Evolutionary conservation across 2,888 invertebrate species (phyloP).

Genomic region (Thereva unica): DNA sequence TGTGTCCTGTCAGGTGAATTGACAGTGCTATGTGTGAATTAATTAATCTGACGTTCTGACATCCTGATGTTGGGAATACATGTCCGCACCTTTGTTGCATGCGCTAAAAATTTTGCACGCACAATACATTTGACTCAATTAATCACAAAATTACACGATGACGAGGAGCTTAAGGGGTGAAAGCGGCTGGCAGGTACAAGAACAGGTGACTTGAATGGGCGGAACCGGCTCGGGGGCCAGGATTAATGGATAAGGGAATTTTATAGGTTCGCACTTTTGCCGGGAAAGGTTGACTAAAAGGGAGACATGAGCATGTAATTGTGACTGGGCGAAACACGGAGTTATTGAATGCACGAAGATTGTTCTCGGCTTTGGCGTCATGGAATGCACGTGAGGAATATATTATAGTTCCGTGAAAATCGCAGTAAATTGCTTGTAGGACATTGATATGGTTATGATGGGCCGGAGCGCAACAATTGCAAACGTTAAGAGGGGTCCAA

Average conservation of each 20-base stretch:
- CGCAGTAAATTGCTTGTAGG: no score
- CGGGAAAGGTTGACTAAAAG: conserved; percentile 16
- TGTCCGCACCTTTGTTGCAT: conserved; percentile 29
- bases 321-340: no score
- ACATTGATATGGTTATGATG: no score
- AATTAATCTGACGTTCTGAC: conserved; percentile 9
- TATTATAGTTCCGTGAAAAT: no score
- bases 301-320: no score
- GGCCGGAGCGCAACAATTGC: no score
- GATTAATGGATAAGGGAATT: neutral
- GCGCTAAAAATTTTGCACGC: conserved; percentile 27
- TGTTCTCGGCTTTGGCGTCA: no score
- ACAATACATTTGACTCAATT: conserved; percentile 30
- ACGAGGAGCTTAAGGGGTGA: conserved; percentile 15
- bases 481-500: no score
- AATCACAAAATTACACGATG: conserved; percentile 31
- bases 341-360: no score
- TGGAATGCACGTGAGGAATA: no score
- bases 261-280: conserved; percentile 27
- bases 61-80: conserved; percentile 9
- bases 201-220: neutral
- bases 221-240: neutral
- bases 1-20: conserved; percentile 19
- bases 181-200: conserved; percentile 5
- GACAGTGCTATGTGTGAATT: conserved; percentile 24